A percentile compares a stretch with the other conserved stretches of the same genome.
phyloP scores from a whole-genome alignment of 2,888 invertebrate genomes.

The Pyrgus malvae region DNA sequence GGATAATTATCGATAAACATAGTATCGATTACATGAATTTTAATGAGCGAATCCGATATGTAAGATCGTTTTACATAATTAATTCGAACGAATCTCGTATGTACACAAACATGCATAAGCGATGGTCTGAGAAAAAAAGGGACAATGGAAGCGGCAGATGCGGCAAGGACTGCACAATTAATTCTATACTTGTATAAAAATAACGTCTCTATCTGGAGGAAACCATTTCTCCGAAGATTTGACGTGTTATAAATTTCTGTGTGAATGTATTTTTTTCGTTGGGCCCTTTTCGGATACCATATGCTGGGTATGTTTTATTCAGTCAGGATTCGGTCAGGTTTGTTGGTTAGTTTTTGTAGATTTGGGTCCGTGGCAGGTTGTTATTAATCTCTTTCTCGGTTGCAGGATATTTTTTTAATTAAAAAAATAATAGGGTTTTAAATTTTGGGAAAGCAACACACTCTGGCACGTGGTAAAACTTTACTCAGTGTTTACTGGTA shows the following conservation, averaged over 20 bases:
- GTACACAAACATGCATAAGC: slow-evolving; percentile 31
- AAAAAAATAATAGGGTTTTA: not conserved
- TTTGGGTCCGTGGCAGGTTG: slow-evolving; percentile 10
- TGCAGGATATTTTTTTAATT: slow-evolving; percentile 11
- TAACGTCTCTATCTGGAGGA: slow-evolving; percentile 77
- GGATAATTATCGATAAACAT: slow-evolving; percentile 58
- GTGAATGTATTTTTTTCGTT: slow-evolving; percentile 56
- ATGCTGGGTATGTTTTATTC: slow-evolving; percentile 56
- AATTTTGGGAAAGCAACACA: not conserved
- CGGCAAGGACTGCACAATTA: slow-evolving; percentile 68
- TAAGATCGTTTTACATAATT: slow-evolving; percentile 32
- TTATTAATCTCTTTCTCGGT: slow-evolving; percentile 16
- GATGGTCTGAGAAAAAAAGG: slow-evolving; percentile 48
- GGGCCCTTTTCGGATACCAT: slow-evolving; percentile 46
- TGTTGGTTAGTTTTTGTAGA: slow-evolving; percentile 33
- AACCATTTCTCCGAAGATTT: slow-evolving; percentile 76
- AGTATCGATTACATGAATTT: slow-evolving; percentile 62
- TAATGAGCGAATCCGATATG: slow-evolving; percentile 59
- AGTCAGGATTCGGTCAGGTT: slow-evolving; percentile 36
- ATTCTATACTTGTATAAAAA: slow-evolving; percentile 67
- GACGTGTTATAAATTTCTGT: slow-evolving; percentile 79
- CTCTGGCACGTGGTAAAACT: not conserved
- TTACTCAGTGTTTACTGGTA: too few species aligned
- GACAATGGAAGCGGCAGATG: slow-evolving; percentile 70
- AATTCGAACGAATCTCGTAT: slow-evolving; percentile 21